Conservation (phyloP, 2,113 vertebrate genomes). For the Chionodraco myersi region DNA sequence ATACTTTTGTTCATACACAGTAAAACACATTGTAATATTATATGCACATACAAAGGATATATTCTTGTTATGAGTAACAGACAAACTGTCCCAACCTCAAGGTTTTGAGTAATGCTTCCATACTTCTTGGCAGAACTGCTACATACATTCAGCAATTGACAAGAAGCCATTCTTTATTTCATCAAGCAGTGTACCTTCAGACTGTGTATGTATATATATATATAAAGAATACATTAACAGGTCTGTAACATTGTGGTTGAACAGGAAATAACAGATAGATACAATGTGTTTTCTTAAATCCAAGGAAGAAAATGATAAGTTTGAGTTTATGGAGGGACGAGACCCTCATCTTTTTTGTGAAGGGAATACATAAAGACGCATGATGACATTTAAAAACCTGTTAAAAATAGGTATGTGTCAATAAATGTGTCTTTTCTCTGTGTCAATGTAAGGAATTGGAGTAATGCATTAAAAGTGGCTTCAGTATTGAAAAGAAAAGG, state of each 20-base stretch:
- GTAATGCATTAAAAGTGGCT: slow-evolving; percentile 22
- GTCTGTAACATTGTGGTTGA: background rate
- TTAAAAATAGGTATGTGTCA: background rate
- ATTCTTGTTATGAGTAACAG: background rate
- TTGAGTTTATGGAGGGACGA: background rate
- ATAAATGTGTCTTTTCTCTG: background rate
- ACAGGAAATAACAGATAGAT: background rate
- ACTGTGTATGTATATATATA: background rate
- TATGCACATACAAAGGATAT: background rate
- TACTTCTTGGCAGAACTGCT: background rate
- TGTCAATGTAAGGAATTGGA: background rate
- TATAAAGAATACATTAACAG: background rate
- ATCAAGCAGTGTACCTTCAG: background rate
- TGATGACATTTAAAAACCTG: background rate
- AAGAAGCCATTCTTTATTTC: background rate
- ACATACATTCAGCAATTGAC: background rate
- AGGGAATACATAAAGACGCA: background rate
- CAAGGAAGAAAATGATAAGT: background rate
- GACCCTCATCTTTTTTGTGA: background rate
- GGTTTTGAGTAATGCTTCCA: background rate
- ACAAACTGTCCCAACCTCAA: background rate
- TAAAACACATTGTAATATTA: background rate
- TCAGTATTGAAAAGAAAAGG: slow-evolving; percentile 10
- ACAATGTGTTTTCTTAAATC: background rate
- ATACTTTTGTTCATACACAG: background rate